Percentiles rank a stretch among this genome's conserved stretches.
These are phyloP conservation scores for Colius striatus DNA, from an alignment of 2,113 vertebrate species.

Conservation along the genomic window DNA sequence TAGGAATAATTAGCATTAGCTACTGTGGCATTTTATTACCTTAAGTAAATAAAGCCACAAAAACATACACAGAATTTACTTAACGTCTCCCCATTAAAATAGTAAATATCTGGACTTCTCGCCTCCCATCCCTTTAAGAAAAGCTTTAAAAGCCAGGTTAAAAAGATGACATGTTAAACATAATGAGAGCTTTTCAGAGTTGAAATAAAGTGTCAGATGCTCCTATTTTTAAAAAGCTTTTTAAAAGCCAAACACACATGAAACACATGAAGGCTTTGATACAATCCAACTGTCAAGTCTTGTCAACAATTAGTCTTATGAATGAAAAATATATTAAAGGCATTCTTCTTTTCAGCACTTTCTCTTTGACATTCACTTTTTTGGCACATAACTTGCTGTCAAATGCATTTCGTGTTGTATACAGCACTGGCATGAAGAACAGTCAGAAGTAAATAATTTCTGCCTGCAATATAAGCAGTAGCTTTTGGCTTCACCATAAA, in stretches of 20 bases:
- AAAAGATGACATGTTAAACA: background rate
- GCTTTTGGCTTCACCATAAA: background rate
- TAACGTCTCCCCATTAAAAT: background rate
- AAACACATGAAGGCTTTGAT: slow-evolving; percentile 6
- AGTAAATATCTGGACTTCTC: background rate
- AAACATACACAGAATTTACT: background rate
- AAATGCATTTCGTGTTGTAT: background rate
- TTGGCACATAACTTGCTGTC: background rate
- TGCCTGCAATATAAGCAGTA: background rate
- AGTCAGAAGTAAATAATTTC: background rate
- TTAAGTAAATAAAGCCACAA: background rate
- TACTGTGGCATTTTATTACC: background rate
- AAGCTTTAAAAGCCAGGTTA: slow-evolving; percentile 1
- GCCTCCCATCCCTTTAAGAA: background rate
- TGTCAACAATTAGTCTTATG: slow-evolving; percentile 12
- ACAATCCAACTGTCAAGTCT: slow-evolving; percentile 27
- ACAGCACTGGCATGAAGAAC: background rate
- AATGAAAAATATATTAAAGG: background rate
- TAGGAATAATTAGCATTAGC: background rate
- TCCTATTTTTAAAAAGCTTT: background rate
- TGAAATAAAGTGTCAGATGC: background rate
- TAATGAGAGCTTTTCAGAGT: background rate
- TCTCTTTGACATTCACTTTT: background rate
- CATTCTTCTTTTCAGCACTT: slow-evolving; percentile 2
- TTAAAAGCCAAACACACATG: slow-evolving; percentile 22